Percentiles rank a stretch among this genome's conserved stretches.
Conservation (phyloP, 2,113 vertebrate species). For the Fukomys damarensis region DNA sequence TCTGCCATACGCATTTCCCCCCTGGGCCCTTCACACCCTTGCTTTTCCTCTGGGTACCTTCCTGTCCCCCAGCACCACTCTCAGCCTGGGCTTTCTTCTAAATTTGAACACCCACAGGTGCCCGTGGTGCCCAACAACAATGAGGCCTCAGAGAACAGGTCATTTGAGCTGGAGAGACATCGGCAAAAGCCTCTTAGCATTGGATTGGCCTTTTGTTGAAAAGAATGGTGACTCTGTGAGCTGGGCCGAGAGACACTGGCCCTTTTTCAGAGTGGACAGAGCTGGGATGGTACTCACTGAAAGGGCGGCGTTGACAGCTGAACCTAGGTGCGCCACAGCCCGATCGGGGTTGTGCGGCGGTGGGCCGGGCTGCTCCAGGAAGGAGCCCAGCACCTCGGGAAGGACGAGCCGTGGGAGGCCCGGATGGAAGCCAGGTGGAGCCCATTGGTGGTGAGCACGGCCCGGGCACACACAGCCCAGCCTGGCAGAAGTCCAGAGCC, state of each 20-base stretch:
- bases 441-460: background rate
- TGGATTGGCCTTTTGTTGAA: constrained; percentile 76
- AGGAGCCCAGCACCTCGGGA: too few species aligned
- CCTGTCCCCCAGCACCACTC: background rate
- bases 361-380: too few species aligned
- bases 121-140: constrained; percentile 57
- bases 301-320: constrained; percentile 23
- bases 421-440: background rate
- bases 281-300: constrained; percentile 4
- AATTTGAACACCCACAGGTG: constrained; percentile 49
- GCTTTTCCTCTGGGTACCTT: background rate
- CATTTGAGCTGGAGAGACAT: constrained; percentile 67
- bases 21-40: background rate
- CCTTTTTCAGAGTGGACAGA: constrained; percentile 56
- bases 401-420: background rate
- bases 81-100: constrained; percentile 31
- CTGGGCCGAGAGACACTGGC: constrained; percentile 60
- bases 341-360: fast-evolving
- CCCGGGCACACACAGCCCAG: background rate
- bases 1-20: background rate
- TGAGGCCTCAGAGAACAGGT: constrained; percentile 77
- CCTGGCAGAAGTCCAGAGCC: background rate
- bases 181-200: constrained; percentile 64
- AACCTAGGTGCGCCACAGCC: constrained; percentile 44
- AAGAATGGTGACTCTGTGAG: constrained; percentile 72